Conservation (phyloP, 2,888 invertebrate species). For the Ophion ellenae region DNA sequence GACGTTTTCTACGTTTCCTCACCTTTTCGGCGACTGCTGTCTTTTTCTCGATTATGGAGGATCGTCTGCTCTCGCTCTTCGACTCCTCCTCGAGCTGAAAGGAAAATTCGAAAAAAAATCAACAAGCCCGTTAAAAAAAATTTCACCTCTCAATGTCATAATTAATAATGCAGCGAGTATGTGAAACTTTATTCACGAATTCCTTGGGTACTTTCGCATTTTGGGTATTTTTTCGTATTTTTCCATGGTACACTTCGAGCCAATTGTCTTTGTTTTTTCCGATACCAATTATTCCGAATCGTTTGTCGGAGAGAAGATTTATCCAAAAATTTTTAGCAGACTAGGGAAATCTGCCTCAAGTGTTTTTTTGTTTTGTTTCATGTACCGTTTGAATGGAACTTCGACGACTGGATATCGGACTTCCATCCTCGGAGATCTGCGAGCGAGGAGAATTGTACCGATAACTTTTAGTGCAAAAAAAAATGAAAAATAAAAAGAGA, state of each 20-base stretch:
- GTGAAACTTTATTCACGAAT: neutral
- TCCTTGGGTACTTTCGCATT: neutral
- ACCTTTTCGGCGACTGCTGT: constrained; percentile 77
- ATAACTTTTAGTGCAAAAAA: constrained; percentile 29
- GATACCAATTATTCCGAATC: constrained; percentile 32
- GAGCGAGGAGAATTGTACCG: constrained; percentile 61
- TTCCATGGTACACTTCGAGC: constrained; percentile 33
- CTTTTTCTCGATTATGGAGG: constrained; percentile 83
- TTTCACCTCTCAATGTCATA: neutral
- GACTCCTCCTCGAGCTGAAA: constrained; percentile 83
- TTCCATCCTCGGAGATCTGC: constrained; percentile 77
- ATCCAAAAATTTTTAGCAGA: constrained; percentile 18
- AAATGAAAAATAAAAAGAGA: constrained; percentile 28
- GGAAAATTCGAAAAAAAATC: constrained; percentile 3
- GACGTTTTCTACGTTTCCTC: constrained; percentile 48
- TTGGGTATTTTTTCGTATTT: constrained; percentile 10
- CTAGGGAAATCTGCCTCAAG: neutral
- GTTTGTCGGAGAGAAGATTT: constrained; percentile 7
- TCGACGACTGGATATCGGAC: constrained; percentile 76
- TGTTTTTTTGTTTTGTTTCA: constrained; percentile 30
- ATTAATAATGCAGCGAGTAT: neutral
- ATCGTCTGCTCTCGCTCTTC: constrained; percentile 84
- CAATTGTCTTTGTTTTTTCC: neutral
- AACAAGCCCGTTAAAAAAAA: neutral
- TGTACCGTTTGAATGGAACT: constrained; percentile 79